Conservation (phyloP, 1,140 invertebrate genomes). For the Helicoverpa zea region DNA sequence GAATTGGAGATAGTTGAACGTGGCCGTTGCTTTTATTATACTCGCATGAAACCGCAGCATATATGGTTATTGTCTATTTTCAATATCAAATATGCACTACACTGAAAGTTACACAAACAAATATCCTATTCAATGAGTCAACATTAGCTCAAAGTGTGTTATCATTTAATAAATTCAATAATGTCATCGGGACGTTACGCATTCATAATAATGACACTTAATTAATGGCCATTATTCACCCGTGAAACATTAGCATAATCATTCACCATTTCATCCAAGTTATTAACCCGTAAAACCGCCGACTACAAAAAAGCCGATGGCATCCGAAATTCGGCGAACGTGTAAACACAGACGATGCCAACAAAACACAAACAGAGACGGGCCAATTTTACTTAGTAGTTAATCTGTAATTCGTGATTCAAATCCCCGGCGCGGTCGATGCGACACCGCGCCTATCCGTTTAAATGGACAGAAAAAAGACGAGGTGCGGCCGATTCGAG, state of each 20-base stretch:
- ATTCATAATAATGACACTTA: slow-evolving; percentile 35
- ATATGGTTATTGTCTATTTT: not conserved
- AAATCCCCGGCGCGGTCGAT: slow-evolving; percentile 48
- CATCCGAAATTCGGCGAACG: slow-evolving; percentile 1
- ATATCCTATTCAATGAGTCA: not conserved
- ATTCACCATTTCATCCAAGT: slow-evolving; percentile 28
- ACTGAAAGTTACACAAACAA: too few relatives aligned
- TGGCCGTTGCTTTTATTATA: not conserved
- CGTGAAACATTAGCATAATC: slow-evolving; percentile 29
- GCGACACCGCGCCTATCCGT: slow-evolving; percentile 57
- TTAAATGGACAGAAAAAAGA: slow-evolving; percentile 55
- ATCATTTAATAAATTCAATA: not conserved
- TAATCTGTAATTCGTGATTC: slow-evolving; percentile 58
- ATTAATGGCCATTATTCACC: slow-evolving; percentile 28
- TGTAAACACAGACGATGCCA: slow-evolving; percentile 28
- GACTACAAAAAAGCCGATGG: slow-evolving; percentile 23
- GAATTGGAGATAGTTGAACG: not conserved
- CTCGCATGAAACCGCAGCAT: not conserved
- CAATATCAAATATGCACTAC: not conserved
- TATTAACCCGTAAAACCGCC: slow-evolving; percentile 30
- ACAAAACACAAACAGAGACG: slow-evolving; percentile 45
- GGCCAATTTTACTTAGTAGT: slow-evolving; percentile 54
- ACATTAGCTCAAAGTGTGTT: not conserved
- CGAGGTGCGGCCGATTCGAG: slow-evolving; percentile 51
- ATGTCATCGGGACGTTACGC: not conserved